Evolutionary conservation across 1,140 invertebrate genomes (phyloP), one percentile per base, ranked within the genome.

Genomic region (Mycetomoellerius zeteki): DNA sequence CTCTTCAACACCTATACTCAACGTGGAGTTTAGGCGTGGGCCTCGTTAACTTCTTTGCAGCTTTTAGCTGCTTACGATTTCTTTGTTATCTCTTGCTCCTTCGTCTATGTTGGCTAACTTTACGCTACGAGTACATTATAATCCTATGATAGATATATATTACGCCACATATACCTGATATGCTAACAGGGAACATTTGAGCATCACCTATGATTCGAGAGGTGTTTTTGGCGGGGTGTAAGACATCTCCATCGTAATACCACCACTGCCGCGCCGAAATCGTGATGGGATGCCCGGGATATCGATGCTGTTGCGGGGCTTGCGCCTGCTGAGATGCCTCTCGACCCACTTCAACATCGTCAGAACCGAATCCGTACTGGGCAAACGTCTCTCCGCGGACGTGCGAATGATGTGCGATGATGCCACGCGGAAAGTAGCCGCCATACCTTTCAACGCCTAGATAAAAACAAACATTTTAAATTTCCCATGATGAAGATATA

Each of bases 311-410:
- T 92, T 96, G 24, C 97, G 95, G 0, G 97, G 97, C 90, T 97
- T 97, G 85, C 97, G 96, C 62, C 96, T 96, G 88, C 97, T 97
- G 91, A 98, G 96, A 91, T 98, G 97, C 65, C 98, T 95, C 91
- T 98, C 98, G 1, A 99, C 97, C 98, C 98, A 99, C 92, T 98
- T 98, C 4, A 99, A 95, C 97, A 98, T 97, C 0, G 98, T 98
- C 16, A 98, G 96, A 0, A 99, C 98, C 0, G 98, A 98, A 94
- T 98, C 98, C 8, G 98, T 98, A 30, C 97, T 98, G 0, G 98
- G 98, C 47, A 99, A 95, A 87, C 98, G 97, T 64, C 98, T 96
- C 93, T 98, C 98, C 0, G 98, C 98, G 1, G 97, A 97, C 1
- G 98, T 98, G 89, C 97, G 97, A n/a, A 98, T 97, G 88, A 98